These are phyloP conservation scores for Oenanthe oenanthe DNA, from an alignment of 2,113 vertebrate species.

Conservation along the genomic window DNA sequence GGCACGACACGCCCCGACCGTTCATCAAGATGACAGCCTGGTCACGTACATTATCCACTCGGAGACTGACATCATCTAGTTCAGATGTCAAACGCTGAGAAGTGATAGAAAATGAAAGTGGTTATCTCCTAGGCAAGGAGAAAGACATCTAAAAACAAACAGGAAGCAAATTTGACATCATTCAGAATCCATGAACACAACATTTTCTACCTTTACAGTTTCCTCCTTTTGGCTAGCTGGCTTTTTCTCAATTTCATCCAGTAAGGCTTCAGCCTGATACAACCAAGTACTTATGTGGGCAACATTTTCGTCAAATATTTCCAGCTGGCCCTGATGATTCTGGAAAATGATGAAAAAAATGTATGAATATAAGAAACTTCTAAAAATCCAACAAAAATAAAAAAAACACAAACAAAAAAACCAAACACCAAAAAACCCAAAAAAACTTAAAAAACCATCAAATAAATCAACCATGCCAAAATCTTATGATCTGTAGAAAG, in stretches of 20 bases:
- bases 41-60: constrained; percentile 89
- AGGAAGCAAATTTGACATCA: not conserved
- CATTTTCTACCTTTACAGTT: constrained; percentile 83
- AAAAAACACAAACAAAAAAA: not conserved
- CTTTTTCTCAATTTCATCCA: constrained; percentile 93
- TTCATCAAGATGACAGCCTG: constrained; percentile 90
- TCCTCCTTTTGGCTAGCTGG: constrained; percentile 83
- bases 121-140: not conserved
- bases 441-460: not conserved
- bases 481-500: not conserved
- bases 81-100: constrained; percentile 86
- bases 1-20: constrained; percentile 83
- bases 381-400: not conserved
- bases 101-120: not conserved
- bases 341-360: constrained; percentile 59
- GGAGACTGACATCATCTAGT: constrained; percentile 83
- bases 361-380: not conserved
- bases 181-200: not conserved
- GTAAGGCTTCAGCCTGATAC: constrained; percentile 93
- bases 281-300: constrained; percentile 99
- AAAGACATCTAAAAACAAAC: not conserved
- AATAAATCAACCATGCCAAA: not conserved
- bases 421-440: not conserved
- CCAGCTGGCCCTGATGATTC: constrained; percentile 93
- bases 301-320: constrained; percentile 95